Evolutionary conservation across 53 echinoderm and acorn worm genomes (phyloP).

Genomic region (Holothuria leucospilota): DNA sequence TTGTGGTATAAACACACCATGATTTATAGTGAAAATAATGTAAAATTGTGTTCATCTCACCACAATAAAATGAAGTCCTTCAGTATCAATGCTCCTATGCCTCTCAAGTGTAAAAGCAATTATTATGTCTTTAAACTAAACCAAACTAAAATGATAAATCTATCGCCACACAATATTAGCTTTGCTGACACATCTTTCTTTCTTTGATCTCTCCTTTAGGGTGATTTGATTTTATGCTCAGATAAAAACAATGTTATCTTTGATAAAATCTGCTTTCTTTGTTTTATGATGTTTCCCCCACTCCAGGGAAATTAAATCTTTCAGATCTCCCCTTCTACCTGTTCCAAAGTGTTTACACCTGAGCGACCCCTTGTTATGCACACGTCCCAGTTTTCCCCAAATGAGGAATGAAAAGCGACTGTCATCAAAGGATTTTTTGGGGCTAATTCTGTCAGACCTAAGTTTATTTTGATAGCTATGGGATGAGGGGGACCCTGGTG

Average conservation of each 20-base stretch:
- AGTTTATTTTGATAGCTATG: conserved; percentile 45
- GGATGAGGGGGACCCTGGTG: conserved; percentile 19
- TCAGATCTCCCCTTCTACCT: conserved; percentile 3
- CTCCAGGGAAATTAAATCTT: conserved; percentile 7
- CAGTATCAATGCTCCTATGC: too few species aligned
- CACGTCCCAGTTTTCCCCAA: conserved; percentile 32
- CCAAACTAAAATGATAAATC: too few species aligned
- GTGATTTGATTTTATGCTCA: conserved; percentile 22
- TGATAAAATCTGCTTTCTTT: neutral
- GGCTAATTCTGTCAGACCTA: neutral
- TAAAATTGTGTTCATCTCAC: too few species aligned
- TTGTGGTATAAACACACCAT: too few species aligned
- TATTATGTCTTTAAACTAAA: too few species aligned
- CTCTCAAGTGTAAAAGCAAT: too few species aligned
- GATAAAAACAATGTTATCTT: conserved; percentile 16
- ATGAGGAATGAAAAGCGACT: conserved; percentile 15
- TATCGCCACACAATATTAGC: too few species aligned
- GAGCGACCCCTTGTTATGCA: conserved; percentile 1
- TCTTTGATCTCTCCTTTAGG: conserved; percentile 3
- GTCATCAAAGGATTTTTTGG: neutral
- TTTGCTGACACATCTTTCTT: too few species aligned
- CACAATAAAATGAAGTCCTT: too few species aligned
- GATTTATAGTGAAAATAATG: too few species aligned
- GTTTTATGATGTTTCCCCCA: neutral
- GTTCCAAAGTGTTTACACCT: conserved; percentile 16